phyloP scores from a whole-genome alignment of 1,140 invertebrate species.

The Micrasema minimum region DNA sequence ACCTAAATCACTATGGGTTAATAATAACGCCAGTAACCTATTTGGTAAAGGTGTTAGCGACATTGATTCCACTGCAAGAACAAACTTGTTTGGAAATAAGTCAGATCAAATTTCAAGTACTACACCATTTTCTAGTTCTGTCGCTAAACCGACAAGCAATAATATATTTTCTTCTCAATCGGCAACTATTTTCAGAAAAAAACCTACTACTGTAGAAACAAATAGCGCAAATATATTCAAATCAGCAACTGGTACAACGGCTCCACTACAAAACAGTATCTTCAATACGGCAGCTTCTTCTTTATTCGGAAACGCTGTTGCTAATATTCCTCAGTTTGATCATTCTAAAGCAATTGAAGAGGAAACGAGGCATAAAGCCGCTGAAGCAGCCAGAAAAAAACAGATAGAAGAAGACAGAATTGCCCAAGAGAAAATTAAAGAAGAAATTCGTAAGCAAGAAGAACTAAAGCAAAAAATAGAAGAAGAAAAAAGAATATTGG shows the following conservation, averaged over 20 bases:
- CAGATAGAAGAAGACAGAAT: constrained; percentile 57
- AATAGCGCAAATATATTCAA: constrained; percentile 32
- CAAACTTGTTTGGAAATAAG: constrained; percentile 36
- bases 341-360: constrained; percentile 49
- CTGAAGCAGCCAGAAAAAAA: constrained; percentile 55
- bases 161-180: constrained; percentile 9
- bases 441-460: constrained; percentile 57
- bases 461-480: constrained; percentile 60
- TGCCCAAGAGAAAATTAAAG: constrained; percentile 58
- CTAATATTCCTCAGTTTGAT: constrained; percentile 32
- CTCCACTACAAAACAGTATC: constrained; percentile 24
- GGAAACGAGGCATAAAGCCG: constrained; percentile 42
- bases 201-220: not conserved
- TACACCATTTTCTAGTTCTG: constrained; percentile 1
- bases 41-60: constrained; percentile 44
- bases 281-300: constrained; percentile 31
- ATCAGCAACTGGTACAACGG: not conserved
- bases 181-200: constrained; percentile 30
- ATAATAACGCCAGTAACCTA: constrained; percentile 56
- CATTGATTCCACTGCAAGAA: not conserved
- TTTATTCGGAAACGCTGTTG: constrained; percentile 45
- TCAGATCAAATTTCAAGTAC: constrained; percentile 26
- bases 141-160: not conserved
- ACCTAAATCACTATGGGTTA: not conserved
- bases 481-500: constrained; percentile 58